A percentile compares a stretch with the other conserved stretches of the same genome.
Evolutionary conservation across 2,797 vertebrate genomes (phyloP).

Genomic region (Urophycis tenuis): DNA sequence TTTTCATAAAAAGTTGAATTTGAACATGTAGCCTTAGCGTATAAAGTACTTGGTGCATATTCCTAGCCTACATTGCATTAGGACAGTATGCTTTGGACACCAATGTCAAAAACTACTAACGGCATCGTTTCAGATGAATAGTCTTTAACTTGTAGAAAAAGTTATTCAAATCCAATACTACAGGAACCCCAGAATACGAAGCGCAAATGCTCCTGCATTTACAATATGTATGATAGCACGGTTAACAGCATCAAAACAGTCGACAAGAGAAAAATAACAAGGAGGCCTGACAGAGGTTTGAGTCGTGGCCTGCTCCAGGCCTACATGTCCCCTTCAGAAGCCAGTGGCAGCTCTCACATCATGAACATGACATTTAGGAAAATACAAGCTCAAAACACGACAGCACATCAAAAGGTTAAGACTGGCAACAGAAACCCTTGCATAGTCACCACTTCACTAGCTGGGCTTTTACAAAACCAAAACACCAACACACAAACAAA

Average conservation of each 20-base stretch:
- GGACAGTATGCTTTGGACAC: constrained; percentile 52
- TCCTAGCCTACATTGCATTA: constrained; percentile 42
- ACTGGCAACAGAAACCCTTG: constrained; percentile 21
- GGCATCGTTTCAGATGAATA: constrained; percentile 9
- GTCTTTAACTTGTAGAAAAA: constrained; percentile 46
- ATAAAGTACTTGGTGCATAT: constrained; percentile 70
- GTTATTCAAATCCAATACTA: constrained; percentile 54
- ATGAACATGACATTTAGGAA: constrained; percentile 25
- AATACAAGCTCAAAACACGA: constrained; percentile 41
- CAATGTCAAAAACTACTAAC: constrained; percentile 47
- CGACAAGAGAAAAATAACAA: constrained; percentile 32
- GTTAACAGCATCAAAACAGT: constrained; percentile 57
- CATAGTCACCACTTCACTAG: constrained; percentile 36
- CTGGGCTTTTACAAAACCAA: constrained; percentile 59
- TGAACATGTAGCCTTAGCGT: constrained; percentile 33
- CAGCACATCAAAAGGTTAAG: constrained; percentile 15
- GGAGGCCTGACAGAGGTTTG: constrained; percentile 17
- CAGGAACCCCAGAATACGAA: constrained; percentile 53
- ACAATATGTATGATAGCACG: constrained; percentile 45
- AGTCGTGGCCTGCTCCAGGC: constrained; percentile 48
- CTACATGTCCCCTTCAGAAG: constrained; percentile 42
- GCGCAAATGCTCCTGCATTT: constrained; percentile 61
- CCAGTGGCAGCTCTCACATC: constrained; percentile 18
- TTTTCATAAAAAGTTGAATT: constrained; percentile 48
- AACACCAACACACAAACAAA: constrained; percentile 40